phyloP scores from a whole-genome alignment of 2,797 vertebrate species.

The Poeciliopsis paucimaculata region DNA sequence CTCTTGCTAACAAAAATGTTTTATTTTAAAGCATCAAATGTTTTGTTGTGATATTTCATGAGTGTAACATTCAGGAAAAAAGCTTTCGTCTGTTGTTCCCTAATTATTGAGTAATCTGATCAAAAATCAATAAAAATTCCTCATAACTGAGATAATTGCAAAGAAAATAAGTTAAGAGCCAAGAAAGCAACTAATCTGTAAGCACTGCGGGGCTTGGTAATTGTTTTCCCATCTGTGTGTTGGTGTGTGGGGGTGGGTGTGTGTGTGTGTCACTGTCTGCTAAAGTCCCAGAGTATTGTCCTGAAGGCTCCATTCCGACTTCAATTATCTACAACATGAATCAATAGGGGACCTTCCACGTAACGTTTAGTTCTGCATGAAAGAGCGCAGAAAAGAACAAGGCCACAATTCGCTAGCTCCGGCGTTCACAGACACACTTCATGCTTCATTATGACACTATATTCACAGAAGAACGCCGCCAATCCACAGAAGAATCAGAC shows the following conservation, averaged over 20 bases:
- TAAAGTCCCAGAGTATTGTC: slow-evolving; percentile 26
- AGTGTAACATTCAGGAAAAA: background rate
- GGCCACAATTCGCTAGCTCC: background rate
- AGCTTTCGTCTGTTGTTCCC: background rate
- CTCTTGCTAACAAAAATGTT: background rate
- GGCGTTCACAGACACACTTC: slow-evolving; percentile 12
- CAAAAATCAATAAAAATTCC: background rate
- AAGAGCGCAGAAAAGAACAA: slow-evolving; percentile 28
- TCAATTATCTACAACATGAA: slow-evolving; percentile 60
- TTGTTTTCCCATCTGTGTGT: background rate
- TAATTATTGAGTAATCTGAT: background rate
- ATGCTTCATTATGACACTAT: slow-evolving; percentile 8
- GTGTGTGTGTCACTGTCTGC: background rate
- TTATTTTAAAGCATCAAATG: background rate
- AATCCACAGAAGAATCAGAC: slow-evolving; percentile 1
- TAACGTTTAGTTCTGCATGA: slow-evolving; percentile 55
- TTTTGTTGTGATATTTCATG: background rate
- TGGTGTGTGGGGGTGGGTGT: rapidly evolving
- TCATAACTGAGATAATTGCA: background rate
- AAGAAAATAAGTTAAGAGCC: background rate
- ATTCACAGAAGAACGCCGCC: background rate
- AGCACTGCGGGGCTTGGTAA: background rate
- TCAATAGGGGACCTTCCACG: slow-evolving; percentile 42
- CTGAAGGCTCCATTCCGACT: slow-evolving; percentile 39
- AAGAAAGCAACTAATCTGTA: background rate